These are phyloP conservation scores for Ptychobarbus kaznakovi DNA, from an alignment of 2,797 vertebrate genomes.

Conservation along the genomic window DNA sequence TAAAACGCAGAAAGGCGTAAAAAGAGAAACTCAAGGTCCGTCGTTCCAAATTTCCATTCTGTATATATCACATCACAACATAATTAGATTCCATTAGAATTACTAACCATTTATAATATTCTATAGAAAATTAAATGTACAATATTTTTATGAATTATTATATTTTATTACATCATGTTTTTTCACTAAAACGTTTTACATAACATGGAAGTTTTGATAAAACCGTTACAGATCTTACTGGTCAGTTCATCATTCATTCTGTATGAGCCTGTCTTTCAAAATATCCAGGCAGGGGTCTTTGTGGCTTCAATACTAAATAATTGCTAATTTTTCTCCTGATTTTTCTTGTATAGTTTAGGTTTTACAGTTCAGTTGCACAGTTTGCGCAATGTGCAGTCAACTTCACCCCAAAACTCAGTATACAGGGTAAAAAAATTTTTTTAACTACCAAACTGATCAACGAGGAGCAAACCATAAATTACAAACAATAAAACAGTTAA, in stretches of 20 bases:
- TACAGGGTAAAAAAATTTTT: not conserved
- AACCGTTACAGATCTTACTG: not conserved
- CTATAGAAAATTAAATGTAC: not conserved
- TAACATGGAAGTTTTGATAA: not conserved
- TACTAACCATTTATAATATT: not conserved
- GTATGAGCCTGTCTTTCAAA: not conserved
- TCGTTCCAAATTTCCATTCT: not conserved
- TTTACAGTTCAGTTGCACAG: not conserved
- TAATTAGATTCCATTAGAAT: not conserved
- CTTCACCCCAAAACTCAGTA: not conserved
- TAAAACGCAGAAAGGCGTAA: slow-evolving; percentile 10
- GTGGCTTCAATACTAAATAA: not conserved
- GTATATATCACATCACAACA: not conserved
- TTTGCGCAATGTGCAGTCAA: not conserved
- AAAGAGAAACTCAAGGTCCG: not conserved
- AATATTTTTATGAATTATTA: not conserved
- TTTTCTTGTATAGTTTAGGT: not conserved
- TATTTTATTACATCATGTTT: not conserved
- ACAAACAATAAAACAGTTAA: not conserved
- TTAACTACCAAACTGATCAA: not conserved
- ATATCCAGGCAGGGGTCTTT: not conserved
- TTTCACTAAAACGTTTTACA: not conserved
- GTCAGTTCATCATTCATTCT: not conserved
- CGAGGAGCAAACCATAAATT: not conserved
- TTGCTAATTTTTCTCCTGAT: not conserved